Percentiles rank a stretch among this genome's conserved stretches.
These are phyloP conservation scores for Albula glossodonta DNA, from an alignment of 2,113 vertebrate species.

Conservation along the genomic window DNA sequence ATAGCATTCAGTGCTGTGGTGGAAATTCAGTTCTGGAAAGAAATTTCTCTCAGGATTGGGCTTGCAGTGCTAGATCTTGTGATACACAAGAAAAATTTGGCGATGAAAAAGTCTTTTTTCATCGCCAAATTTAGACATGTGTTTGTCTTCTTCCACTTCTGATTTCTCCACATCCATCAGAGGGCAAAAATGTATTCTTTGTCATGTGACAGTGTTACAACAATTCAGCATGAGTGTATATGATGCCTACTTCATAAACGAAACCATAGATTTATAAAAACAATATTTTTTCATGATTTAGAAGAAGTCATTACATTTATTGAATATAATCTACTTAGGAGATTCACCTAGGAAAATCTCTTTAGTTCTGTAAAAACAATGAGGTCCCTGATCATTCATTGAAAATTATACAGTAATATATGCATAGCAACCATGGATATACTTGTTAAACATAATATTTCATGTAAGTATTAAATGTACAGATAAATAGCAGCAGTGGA, in stretches of 20 bases:
- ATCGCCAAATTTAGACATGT: not conserved
- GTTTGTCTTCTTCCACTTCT: not conserved
- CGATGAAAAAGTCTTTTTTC: too few relatives aligned
- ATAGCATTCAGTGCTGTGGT: not conserved
- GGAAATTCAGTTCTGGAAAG: not conserved
- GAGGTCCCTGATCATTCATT: not conserved
- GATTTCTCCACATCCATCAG: not conserved
- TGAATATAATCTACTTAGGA: not conserved
- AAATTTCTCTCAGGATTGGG: not conserved
- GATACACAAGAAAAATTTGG: too few relatives aligned
- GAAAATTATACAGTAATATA: not conserved
- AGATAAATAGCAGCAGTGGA: conserved; percentile 2
- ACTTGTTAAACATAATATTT: conserved; percentile 18
- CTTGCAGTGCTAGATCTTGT: not conserved
- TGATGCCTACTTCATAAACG: not conserved
- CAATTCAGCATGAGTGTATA: not conserved
- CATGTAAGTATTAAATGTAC: not conserved
- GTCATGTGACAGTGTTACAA: not conserved
- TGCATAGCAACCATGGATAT: not conserved
- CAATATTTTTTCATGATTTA: not conserved
- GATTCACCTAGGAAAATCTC: not conserved
- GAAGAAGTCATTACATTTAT: not conserved
- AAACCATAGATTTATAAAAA: not conserved
- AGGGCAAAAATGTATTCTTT: not conserved
- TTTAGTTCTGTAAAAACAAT: not conserved